Evolutionary conservation across 2,797 vertebrate species (phyloP).

Genomic region (Argyrosomus regius): DNA sequence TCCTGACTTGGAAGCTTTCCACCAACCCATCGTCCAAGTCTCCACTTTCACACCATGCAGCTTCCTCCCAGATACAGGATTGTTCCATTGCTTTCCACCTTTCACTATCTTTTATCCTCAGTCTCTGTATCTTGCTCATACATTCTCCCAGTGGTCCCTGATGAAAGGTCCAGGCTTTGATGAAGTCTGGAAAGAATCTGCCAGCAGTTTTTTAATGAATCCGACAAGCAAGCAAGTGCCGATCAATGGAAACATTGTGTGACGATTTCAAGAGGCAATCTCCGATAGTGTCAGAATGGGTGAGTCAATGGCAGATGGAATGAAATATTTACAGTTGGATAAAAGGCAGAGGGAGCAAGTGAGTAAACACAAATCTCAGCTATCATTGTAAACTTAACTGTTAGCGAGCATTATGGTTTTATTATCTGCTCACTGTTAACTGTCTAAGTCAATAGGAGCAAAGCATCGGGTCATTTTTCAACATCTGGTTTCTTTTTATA

Average conservation of each 20-base stretch:
- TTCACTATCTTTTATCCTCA: conserved; percentile 32
- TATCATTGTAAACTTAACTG: conserved; percentile 10
- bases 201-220: conserved; percentile 58
- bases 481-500: conserved; percentile 24
- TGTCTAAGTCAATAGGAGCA: conserved; percentile 31
- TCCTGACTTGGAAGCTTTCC: conserved; percentile 74
- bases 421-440: conserved; percentile 19
- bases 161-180: conserved; percentile 52
- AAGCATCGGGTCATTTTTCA: conserved; percentile 16
- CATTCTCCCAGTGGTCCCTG: conserved; percentile 29
- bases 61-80: conserved; percentile 42
- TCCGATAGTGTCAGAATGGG: conserved; percentile 53
- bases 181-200: conserved; percentile 58
- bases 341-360: conserved; percentile 21
- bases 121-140: conserved; percentile 35
- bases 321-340: conserved; percentile 46
- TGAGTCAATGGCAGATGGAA: conserved; percentile 45
- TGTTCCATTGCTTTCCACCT: conserved; percentile 43
- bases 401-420: conserved; percentile 20
- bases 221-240: conserved; percentile 52
- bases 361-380: conserved; percentile 44
- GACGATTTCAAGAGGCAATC: conserved; percentile 56
- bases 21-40: conserved; percentile 58
- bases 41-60: conserved; percentile 53
- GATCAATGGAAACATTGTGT: conserved; percentile 68